Conservation (phyloP, 2,113 vertebrate species). For the Galbula dea region DNA sequence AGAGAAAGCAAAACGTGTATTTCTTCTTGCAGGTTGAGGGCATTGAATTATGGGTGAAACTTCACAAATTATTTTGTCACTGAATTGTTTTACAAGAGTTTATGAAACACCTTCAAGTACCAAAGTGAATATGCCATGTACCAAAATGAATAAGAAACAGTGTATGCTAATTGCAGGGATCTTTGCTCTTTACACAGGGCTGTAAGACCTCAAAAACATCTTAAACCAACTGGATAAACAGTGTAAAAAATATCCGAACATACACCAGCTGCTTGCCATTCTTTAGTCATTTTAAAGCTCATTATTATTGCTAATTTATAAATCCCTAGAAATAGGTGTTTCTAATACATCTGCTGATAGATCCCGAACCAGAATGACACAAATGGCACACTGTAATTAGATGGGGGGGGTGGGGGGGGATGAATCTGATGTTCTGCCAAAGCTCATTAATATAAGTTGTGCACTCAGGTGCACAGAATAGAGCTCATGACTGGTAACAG, state of each 20-base stretch:
- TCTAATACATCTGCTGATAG: conserved; percentile 31
- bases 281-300: neutral
- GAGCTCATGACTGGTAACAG: neutral
- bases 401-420: neutral
- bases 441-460: conserved; percentile 40
- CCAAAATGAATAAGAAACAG: conserved; percentile 19
- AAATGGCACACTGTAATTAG: conserved; percentile 28
- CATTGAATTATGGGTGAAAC: neutral
- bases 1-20: neutral
- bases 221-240: neutral
- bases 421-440: conserved; percentile 40
- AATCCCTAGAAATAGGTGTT: conserved; percentile 10
- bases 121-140: conserved; percentile 14
- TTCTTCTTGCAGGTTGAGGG: neutral
- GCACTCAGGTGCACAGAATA: neutral
- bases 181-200: neutral
- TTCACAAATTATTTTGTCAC: neutral
- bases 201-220: neutral
- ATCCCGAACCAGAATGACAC: conserved; percentile 5
- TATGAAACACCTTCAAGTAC: conserved; percentile 28
- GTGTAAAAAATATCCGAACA: neutral
- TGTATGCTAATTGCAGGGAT: neutral
- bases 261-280: neutral
- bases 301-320: conserved; percentile 17
- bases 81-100: neutral